Evolutionary conservation across 2,797 vertebrate species (phyloP), one percentile per base, ranked within the genome.

Genomic region (Myotis pilosus): DNA sequence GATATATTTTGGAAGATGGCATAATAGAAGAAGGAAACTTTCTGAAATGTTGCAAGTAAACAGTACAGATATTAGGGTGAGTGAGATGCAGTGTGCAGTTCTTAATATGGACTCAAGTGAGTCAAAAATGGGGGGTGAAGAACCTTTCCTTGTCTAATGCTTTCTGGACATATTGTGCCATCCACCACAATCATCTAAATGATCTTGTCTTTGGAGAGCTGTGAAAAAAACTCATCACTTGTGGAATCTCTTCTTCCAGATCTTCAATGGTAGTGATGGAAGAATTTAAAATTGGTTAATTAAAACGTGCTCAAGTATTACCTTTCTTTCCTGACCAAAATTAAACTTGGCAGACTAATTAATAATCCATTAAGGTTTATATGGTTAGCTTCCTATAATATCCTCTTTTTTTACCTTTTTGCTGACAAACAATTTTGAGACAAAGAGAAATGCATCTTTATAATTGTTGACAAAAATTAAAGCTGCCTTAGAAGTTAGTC

Each of bases 1-100:
- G 89, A 88, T 82, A 41, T 84, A 94, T 95, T 97, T 97, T 97
- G 71, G 93, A 96, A 97, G 76, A 33, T 96, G 81, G 55, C 8
- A 80, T 49, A 75, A 84, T 11, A 94, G 55, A 28, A 76, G 68
- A 89, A 94, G 41, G 30, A 94, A 96, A 89, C 51, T 92, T 95
- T 94, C 60, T 80, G 36, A 89, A 94, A 69, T 87, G 92, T 84
- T 96, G 94, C 71, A 89, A 81, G 51, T 33, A 30, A 38, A 66
- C 30, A 88, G 79, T 12, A 85, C 33, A 95, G 47, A 94, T 62
- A 79, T 94, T 74, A 87, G 17, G 30, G 25, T 90, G 72, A 82
- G 8, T 30, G 28, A 83, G 20, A 68, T 75, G 5, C 19, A 55
- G 16, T 87, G 20, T 88, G 9, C 2, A 74, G 10, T 80, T 93